phyloP scores from a whole-genome alignment of 2,888 invertebrate species.

The Luperina testacea region DNA sequence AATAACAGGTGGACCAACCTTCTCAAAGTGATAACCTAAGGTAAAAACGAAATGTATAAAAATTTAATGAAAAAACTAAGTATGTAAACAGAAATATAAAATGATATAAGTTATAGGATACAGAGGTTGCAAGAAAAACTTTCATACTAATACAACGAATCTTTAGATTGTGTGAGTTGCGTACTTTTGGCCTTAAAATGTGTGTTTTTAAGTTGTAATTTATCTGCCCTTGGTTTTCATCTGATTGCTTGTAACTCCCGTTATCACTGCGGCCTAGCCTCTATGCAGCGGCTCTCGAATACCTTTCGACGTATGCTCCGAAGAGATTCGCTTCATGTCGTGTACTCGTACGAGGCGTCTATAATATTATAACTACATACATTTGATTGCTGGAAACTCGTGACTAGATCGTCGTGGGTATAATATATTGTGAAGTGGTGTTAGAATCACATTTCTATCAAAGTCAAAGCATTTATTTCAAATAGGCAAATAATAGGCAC shows the following conservation, averaged over 20 bases:
- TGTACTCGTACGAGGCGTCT: background rate
- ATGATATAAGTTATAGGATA: too few relatives aligned
- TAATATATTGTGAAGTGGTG: background rate
- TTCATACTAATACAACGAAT: too few relatives aligned
- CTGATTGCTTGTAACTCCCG: background rate
- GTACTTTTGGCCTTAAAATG: too few relatives aligned
- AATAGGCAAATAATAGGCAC: too few relatives aligned
- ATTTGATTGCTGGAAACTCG: constrained; percentile 18
- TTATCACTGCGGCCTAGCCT: constrained; percentile 10
- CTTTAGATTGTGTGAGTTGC: too few relatives aligned
- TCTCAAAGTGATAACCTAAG: too few relatives aligned
- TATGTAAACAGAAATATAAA: too few relatives aligned
- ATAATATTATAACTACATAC: constrained; percentile 33
- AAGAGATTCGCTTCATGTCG: constrained; percentile 19
- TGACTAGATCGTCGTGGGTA: background rate
- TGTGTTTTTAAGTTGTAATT: background rate
- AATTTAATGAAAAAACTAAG: too few relatives aligned
- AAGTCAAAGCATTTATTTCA: too few relatives aligned
- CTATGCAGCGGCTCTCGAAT: constrained; percentile 20
- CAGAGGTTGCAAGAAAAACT: too few relatives aligned
- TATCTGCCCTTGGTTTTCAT: background rate
- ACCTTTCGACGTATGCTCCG: constrained; percentile 33
- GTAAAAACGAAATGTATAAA: too few relatives aligned
- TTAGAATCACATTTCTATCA: background rate
- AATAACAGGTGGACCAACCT: too few relatives aligned